Percentiles rank a stretch among this genome's conserved stretches.
Conservation (phyloP, 2,113 vertebrate species). For the Leptobrachium leishanense region DNA sequence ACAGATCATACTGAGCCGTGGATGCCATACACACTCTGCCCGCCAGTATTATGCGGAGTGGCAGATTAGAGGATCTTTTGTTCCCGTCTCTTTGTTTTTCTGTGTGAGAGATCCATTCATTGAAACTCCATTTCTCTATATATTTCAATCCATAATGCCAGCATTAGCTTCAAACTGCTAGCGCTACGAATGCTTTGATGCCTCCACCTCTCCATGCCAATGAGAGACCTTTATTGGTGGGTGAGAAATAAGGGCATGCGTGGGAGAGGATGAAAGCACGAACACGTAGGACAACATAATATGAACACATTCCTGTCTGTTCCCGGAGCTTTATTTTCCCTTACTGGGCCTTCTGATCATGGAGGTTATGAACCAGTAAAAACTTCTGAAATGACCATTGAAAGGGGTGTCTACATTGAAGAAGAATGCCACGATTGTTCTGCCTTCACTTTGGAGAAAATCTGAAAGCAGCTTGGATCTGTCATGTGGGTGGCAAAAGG, state of each 20-base stretch:
- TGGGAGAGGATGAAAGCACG: conserved; percentile 93
- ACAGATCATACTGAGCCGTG: conserved; percentile 68
- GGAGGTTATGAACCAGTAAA: conserved; percentile 67
- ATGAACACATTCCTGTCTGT: conserved; percentile 87
- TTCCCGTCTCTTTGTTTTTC: conserved; percentile 78
- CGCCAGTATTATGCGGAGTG: conserved; percentile 80
- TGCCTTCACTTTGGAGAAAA: conserved; percentile 57
- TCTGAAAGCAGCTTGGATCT: conserved; percentile 57
- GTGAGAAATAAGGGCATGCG: conserved; percentile 81
- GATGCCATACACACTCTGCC: conserved; percentile 60
- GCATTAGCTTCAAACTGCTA: conserved; percentile 87
- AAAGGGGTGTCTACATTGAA: conserved; percentile 63
- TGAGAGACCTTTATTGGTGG: conserved; percentile 82
- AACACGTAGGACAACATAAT: conserved; percentile 78
- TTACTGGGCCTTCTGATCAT: conserved; percentile 78
- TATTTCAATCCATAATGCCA: conserved; percentile 85
- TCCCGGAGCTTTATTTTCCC: conserved; percentile 72
- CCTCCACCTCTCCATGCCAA: conserved; percentile 74
- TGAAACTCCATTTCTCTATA: conserved; percentile 66
- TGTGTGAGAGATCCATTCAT: conserved; percentile 76
- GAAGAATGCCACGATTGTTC: conserved; percentile 72
- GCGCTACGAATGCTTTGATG: conserved; percentile 90
- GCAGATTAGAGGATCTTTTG: conserved; percentile 87
- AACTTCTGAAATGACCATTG: conserved; percentile 70
- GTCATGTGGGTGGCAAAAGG: conserved; percentile 47